Percentiles rank a stretch among this genome's conserved stretches.
Conservation (phyloP, 2,888 invertebrate species). For the Nomada ferruginata region DNA sequence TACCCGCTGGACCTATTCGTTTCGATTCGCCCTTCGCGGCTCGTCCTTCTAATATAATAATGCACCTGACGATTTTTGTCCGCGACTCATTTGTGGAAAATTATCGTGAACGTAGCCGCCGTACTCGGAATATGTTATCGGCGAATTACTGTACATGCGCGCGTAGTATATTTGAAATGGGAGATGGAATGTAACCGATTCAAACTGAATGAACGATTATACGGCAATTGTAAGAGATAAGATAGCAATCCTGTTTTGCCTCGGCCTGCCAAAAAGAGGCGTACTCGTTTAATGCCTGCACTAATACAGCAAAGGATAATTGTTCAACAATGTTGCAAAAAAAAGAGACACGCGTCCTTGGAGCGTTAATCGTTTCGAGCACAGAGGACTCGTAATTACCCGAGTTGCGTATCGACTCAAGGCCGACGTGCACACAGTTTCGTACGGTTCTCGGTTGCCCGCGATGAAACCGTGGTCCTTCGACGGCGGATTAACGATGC, state of each 20-base stretch:
- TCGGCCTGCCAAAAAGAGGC: neutral
- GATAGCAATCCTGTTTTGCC: neutral
- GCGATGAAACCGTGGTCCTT: constrained; percentile 10
- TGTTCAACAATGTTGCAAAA: constrained; percentile 1
- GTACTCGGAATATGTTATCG: too few species aligned
- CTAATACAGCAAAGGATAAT: constrained; percentile 22
- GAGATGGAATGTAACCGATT: neutral
- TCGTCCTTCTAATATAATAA: constrained; percentile 33
- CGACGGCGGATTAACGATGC: constrained; percentile 53
- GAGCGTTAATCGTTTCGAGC: neutral
- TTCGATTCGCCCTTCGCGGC: constrained; percentile 43
- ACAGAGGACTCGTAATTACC: constrained; percentile 27
- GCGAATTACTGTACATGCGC: too few species aligned
- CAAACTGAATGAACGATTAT: neutral
- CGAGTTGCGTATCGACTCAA: constrained; percentile 25
- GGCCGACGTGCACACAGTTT: constrained; percentile 31
- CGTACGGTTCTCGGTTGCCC: constrained; percentile 5
- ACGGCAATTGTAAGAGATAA: neutral
- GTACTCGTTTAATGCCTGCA: constrained; percentile 8
- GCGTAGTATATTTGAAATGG: too few species aligned
- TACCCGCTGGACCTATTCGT: constrained; percentile 57
- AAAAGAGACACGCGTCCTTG: neutral
- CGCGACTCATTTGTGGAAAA: too few species aligned
- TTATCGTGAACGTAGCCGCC: too few species aligned
- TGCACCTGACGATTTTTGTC: neutral